These are phyloP conservation scores for Sapajus apella DNA, from an alignment of 2,113 vertebrate genomes.

Conservation along the genomic window DNA sequence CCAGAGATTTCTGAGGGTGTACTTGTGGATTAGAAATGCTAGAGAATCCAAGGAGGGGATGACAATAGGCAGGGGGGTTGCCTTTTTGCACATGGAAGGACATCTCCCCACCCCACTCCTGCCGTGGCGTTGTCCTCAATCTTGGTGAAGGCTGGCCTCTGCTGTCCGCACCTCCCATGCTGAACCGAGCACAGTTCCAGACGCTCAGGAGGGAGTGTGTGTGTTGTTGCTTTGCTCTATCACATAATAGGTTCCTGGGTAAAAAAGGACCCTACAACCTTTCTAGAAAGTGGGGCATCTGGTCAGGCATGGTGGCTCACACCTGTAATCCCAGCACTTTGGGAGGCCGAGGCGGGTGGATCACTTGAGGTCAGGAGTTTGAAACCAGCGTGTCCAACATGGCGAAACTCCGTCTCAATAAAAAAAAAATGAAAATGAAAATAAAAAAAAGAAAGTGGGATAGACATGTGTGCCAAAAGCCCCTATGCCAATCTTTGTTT, in stretches of 20 bases:
- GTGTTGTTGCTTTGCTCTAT: not conserved
- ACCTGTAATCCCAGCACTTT: no score
- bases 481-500: not conserved
- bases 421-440: no score
- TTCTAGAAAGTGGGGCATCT: not conserved
- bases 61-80: not conserved
- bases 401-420: no score
- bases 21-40: not conserved
- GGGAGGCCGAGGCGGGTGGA: no score
- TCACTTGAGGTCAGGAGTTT: no score
- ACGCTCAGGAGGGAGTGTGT: not conserved
- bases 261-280: not conserved
- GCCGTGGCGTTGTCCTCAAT: not conserved
- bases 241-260: not conserved
- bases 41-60: not conserved
- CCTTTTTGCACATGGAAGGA: not conserved
- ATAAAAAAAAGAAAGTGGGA: not conserved
- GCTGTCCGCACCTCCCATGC: not conserved
- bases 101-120: rapidly evolving
- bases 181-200: not conserved
- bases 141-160: not conserved
- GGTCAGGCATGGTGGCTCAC: no score
- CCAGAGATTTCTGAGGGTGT: not conserved
- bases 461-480: not conserved
- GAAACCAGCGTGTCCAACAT: no score